Conservation (phyloP, 1,140 invertebrate species). For the Liolophura sinensis region DNA sequence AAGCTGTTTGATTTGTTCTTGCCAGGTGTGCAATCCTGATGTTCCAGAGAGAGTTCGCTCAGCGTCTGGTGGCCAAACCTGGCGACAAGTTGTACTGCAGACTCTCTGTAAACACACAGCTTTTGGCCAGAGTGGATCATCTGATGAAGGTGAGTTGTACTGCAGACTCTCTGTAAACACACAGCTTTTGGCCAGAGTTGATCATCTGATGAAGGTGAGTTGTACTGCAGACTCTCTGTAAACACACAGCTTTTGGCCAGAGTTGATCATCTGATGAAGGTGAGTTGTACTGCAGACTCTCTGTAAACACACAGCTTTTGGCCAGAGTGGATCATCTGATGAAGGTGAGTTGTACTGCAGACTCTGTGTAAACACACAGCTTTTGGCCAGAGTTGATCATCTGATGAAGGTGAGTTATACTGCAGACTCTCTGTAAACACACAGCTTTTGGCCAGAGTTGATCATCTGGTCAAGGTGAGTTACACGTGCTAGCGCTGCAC, state of each 20-base stretch:
- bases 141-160: conserved; percentile 95
- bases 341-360: conserved; percentile 98
- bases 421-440: conserved; percentile 95
- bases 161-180: conserved; percentile 96
- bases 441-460: conserved; percentile 88
- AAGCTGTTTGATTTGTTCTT: conserved; percentile 6
- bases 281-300: conserved; percentile 90
- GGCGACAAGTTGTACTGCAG: conserved; percentile 98
- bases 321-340: conserved; percentile 92
- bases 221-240: conserved; percentile 94
- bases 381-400: conserved; percentile 92
- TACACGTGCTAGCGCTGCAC: no score
- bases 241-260: conserved; percentile 95
- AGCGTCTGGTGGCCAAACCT: conserved; percentile 93
- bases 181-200: conserved; percentile 91
- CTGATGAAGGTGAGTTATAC: conserved; percentile 94
- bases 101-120: conserved; percentile 94
- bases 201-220: conserved; percentile 95
- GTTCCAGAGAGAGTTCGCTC: conserved; percentile 99
- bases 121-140: conserved; percentile 92
- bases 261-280: conserved; percentile 97
- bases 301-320: conserved; percentile 94
- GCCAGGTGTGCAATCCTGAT: conserved; percentile 95
- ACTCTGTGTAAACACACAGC: conserved; percentile 94
- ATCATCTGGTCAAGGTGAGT: conserved; percentile 91